Conservation (phyloP, 92 coral and sea anemone genomes). For the Phenganax stokvisi region DNA sequence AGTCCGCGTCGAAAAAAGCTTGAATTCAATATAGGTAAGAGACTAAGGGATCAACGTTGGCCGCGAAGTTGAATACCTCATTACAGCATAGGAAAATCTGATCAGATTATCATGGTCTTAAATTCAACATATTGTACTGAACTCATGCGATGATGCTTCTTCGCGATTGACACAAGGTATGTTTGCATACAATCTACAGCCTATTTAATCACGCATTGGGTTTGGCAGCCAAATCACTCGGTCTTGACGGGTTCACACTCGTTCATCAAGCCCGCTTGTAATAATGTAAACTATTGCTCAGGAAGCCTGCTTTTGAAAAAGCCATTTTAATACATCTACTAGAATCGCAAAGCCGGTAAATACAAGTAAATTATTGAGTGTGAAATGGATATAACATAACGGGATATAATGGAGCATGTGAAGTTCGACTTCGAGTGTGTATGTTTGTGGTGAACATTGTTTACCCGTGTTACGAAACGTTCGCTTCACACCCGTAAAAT, state of each 20-base stretch:
- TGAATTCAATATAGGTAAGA: not conserved
- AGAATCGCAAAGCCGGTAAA: too few species aligned
- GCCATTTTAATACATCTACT: too few species aligned
- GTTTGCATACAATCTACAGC: not conserved
- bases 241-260: too few species aligned
- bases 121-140: not conserved
- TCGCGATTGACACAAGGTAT: not conserved
- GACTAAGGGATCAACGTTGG: not conserved
- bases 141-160: not conserved
- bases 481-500: slow-evolving; percentile 4
- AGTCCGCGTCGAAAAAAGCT: not conserved
- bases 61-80: not conserved
- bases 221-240: slow-evolving; percentile 1
- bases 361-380: too few species aligned
- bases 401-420: not conserved
- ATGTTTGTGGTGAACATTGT: slow-evolving; percentile 14
- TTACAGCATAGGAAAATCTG: not conserved
- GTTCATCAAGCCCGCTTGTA: too few species aligned
- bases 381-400: not conserved
- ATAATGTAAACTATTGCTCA: too few species aligned
- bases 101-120: slow-evolving; percentile 12
- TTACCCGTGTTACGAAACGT: not conserved
- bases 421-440: not conserved
- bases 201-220: not conserved
- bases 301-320: too few species aligned